Base-by-base conservation (phyloP, 2,113 vertebrate genomes). In the Plecturocebus donacophilus region DNA sequence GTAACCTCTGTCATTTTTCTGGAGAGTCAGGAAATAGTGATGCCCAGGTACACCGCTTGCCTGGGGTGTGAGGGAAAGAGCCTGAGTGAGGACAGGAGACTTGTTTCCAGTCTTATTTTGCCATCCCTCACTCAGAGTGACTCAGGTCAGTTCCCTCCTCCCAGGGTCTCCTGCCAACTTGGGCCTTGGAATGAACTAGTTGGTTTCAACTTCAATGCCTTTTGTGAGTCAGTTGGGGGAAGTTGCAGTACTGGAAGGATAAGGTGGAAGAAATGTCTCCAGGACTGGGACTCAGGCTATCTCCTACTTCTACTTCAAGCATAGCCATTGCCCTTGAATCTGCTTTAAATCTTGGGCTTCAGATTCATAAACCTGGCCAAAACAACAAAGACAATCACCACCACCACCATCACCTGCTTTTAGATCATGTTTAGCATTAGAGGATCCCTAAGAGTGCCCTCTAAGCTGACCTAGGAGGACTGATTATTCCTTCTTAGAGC, bases 1-100 rank as follows among this genome's bases (percentile, higher is more conserved):
- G 87, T 68, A 73, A 10, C 2, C 5, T 35, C 3, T 8, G 8
- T 16, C 66, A 27, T 2, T 83, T 70, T 38, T 61, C 19, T 19
- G 35, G 6, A 71, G 68, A 82, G 19, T n/a, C 70, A 25, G 95
- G 66, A 71, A 38, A 27, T 40, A n/a, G 32, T 17, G 58, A 7
- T 10, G 38, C 3, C 32, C 7, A 32, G 11, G 42, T 1, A 1
- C 2, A 8, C 19, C 8, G 14, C 58, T 89, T 0, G 12, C 56
- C n/a, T 52, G 47, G 42, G 3, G 8, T 68, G 2, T 13, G n/a
- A 82, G 19, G 86, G 16, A 61, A 12, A 73, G 68, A 19, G 7
- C 8, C 10, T 16, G 27, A 17, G 56, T 40, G 47, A 76, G 49
- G 45, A 30, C 1, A 30, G 49, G 23, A 42, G 45, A 32, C 4